Conservation (phyloP, 2,113 vertebrate genomes). For the Piprites chloris region DNA sequence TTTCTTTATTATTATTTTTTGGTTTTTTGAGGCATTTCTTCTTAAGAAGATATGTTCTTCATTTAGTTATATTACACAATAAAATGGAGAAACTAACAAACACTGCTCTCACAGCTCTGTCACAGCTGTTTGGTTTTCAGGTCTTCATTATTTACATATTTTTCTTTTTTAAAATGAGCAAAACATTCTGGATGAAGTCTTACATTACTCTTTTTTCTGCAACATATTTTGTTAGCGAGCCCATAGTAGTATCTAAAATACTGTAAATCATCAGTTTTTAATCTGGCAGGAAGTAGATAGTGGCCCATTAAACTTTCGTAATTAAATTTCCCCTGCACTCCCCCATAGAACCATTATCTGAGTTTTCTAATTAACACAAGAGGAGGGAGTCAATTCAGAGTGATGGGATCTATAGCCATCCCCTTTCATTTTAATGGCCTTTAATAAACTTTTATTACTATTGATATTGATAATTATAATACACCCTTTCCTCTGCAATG, state of each 20-base stretch:
- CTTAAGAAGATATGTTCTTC: neutral
- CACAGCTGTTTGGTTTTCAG: neutral
- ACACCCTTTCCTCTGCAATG: conserved; percentile 86
- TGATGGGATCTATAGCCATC: conserved; percentile 92
- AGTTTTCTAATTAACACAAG: conserved; percentile 97
- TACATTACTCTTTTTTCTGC: conserved; percentile 57
- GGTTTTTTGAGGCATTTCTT: neutral
- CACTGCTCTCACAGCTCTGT: neutral
- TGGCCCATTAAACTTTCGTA: conserved; percentile 93
- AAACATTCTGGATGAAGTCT: conserved; percentile 50
- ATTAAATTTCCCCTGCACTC: conserved; percentile 94
- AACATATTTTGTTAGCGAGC: conserved; percentile 73
- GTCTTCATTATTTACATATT: neutral
- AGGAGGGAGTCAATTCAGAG: conserved; percentile 96
- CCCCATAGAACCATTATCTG: conserved; percentile 93
- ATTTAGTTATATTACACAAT: neutral
- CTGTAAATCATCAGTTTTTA: conserved; percentile 91
- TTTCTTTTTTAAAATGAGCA: conserved; percentile 12
- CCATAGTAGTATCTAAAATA: conserved; percentile 73
- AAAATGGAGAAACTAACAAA: neutral
- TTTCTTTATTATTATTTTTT: neutral
- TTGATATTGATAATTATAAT: conserved; percentile 97
- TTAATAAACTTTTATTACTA: conserved; percentile 99
- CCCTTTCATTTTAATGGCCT: conserved; percentile 99
- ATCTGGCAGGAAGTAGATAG: conserved; percentile 87